Evolutionary conservation across 2,113 vertebrate species (phyloP).

Genomic region (Pachycephala philippinensis): DNA sequence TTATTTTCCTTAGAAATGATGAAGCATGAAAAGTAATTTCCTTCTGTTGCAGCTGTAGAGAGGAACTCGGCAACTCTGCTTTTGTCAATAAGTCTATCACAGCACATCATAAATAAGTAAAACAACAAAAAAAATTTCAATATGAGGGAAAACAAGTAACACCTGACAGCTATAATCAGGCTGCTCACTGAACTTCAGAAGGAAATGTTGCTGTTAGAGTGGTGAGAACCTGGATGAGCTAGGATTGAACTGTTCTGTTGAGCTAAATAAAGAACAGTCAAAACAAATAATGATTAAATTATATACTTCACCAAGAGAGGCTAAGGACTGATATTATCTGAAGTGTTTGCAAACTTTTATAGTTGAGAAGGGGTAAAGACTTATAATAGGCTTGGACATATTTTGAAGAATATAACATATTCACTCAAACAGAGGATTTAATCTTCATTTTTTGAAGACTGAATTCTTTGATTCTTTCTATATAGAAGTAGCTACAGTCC

Average conservation of each 20-base stretch:
- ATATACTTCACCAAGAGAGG: background rate
- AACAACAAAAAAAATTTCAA: background rate
- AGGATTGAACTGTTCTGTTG: background rate
- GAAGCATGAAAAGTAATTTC: background rate
- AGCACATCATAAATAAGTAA: background rate
- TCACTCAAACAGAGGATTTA: background rate
- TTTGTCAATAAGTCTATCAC: background rate
- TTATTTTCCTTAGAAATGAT: background rate
- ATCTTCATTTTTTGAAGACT: slow-evolving; percentile 37
- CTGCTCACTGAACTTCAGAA: background rate
- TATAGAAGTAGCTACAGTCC: background rate
- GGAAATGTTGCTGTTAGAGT: background rate
- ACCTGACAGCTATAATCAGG: background rate
- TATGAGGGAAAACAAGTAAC: background rate
- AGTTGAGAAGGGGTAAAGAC: background rate
- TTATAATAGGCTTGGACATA: background rate
- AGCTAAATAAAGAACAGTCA: background rate
- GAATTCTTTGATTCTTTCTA: slow-evolving; percentile 3
- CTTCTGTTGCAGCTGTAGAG: background rate
- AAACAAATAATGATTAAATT: background rate
- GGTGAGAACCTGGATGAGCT: background rate
- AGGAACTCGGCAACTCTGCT: background rate
- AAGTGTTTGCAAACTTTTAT: background rate
- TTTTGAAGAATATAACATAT: background rate
- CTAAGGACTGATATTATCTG: background rate